Evolutionary conservation across 2,888 invertebrate species (phyloP).

Genomic region (Tenodera sinensis): DNA sequence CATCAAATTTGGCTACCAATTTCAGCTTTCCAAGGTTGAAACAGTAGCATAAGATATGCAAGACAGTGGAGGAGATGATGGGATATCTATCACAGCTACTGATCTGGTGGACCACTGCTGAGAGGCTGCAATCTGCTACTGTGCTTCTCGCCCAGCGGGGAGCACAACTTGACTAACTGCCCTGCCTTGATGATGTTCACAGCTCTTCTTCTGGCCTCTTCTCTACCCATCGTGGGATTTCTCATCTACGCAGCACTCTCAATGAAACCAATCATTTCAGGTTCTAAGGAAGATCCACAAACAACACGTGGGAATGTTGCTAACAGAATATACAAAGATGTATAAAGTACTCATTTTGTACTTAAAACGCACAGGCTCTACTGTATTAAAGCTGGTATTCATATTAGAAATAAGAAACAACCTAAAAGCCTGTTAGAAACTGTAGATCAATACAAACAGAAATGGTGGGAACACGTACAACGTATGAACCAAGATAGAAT

Average conservation of each 20-base stretch:
- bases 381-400: too few species aligned
- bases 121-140: neutral
- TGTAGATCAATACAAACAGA: too few species aligned
- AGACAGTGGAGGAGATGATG: neutral
- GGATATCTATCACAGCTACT: neutral
- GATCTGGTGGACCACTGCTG: neutral
- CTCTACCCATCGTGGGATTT: neutral
- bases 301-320: too few species aligned
- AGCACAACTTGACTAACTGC: neutral
- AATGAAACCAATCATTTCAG: too few species aligned
- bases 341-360: too few species aligned
- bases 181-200: neutral
- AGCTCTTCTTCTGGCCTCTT: neutral
- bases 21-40: neutral
- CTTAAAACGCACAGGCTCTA: too few species aligned
- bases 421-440: too few species aligned
- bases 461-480: too few species aligned
- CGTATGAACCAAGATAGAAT: too few species aligned
- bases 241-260: neutral
- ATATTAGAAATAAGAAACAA: too few species aligned
- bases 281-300: too few species aligned
- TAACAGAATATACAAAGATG: too few species aligned
- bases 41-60: neutral
- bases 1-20: neutral
- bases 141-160: neutral